Evolutionary conservation across 2,797 vertebrate species (phyloP).

Genomic region (Pipistrellus pygmaeus): DNA sequence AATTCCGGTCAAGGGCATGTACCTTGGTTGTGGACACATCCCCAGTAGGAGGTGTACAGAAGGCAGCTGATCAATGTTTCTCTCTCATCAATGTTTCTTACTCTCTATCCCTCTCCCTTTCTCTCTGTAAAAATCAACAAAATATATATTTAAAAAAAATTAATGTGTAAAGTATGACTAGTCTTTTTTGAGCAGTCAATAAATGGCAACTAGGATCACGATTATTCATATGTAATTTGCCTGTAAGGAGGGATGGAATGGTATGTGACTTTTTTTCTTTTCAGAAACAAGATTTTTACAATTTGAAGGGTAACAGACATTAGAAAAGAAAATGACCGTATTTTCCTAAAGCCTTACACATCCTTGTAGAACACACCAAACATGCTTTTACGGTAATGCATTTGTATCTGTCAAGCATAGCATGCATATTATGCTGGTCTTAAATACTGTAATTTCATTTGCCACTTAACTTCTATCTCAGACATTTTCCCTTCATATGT

Average conservation of each 20-base stretch:
- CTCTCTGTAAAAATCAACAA: no score
- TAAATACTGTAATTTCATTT: conserved; percentile 79
- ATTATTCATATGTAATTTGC: conserved; percentile 31
- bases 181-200: conserved; percentile 29
- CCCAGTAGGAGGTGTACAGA: no score
- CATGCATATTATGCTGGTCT: conserved; percentile 67
- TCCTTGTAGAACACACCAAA: conserved; percentile 67
- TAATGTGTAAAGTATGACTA: neutral
- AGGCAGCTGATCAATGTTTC: no score
- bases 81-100: no score
- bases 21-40: no score
- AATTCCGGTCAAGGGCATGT: no score
- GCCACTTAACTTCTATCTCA: conserved; percentile 68
- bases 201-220: neutral
- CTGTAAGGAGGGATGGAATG: conserved; percentile 8
- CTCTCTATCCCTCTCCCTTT: no score
- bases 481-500: conserved; percentile 61
- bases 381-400: conserved; percentile 65
- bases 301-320: conserved; percentile 76
- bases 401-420: conserved; percentile 70
- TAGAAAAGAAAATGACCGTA: conserved; percentile 67
- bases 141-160: neutral
- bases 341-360: conserved; percentile 54
- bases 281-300: conserved; percentile 60
- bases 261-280: neutral